A percentile compares a stretch with the other conserved stretches of the same genome.
Conservation (phyloP, 2,113 vertebrate species). For the Coptodon bakossiorum region DNA sequence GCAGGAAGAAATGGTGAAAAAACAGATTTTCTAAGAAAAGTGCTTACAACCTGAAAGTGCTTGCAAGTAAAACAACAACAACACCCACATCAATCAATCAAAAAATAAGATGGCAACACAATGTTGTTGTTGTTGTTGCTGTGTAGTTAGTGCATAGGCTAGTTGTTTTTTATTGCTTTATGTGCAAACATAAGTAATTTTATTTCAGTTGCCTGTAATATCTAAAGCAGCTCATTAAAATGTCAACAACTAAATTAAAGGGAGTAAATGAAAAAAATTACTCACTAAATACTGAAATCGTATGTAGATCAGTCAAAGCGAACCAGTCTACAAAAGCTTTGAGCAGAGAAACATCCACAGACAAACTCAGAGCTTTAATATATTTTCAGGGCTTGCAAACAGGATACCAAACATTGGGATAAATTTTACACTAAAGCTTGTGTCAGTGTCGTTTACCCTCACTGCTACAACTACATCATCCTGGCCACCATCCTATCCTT, state of each 20-base stretch:
- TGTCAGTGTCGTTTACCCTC: neutral
- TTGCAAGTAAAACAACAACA: neutral
- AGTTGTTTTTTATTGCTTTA: neutral
- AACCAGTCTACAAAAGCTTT: neutral
- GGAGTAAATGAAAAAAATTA: neutral
- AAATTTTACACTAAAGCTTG: neutral
- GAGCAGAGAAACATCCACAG: neutral
- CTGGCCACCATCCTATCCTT: too few relatives aligned
- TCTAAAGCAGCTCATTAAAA: neutral
- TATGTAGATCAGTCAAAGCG: neutral
- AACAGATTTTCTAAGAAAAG: neutral
- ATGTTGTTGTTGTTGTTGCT: neutral
- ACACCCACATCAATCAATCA: neutral
- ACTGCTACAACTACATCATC: too few relatives aligned
- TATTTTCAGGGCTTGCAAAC: neutral
- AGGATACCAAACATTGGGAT: neutral
- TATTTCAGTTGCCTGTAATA: neutral
- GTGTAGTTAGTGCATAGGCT: neutral
- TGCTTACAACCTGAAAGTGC: neutral
- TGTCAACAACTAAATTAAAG: neutral
- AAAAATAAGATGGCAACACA: neutral
- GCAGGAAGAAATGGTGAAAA: neutral
- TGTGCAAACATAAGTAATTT: neutral
- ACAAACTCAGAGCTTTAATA: neutral
- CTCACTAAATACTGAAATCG: neutral